Percentiles rank a stretch among this genome's conserved stretches.
phyloP scores from a whole-genome alignment of 2,888 invertebrate species.

The Subacronicta megacephala region DNA sequence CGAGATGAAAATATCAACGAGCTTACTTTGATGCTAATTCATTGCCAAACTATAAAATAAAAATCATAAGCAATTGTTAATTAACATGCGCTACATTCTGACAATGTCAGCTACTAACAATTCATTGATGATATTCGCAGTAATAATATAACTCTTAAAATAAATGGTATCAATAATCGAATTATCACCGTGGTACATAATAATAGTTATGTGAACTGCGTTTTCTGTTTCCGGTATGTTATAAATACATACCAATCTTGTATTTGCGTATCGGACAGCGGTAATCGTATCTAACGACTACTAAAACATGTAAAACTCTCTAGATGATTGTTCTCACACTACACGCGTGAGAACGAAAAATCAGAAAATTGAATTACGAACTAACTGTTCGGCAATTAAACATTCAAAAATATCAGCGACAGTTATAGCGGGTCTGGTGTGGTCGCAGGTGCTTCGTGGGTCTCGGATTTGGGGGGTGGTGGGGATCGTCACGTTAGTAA shows the following conservation, averaged over 20 bases:
- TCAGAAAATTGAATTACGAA: constrained; percentile 76
- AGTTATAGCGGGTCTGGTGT: constrained; percentile 75
- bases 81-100: constrained; percentile 18
- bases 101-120: constrained; percentile 37
- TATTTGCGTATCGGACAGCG: constrained; percentile 79
- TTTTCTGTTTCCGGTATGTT: constrained; percentile 59
- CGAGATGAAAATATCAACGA: constrained; percentile 5
- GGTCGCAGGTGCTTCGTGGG: constrained; percentile 84
- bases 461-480: constrained; percentile 78
- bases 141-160: constrained; percentile 39
- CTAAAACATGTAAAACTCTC: constrained; percentile 74
- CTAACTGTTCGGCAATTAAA: constrained; percentile 86
- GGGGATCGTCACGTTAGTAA: constrained; percentile 76
- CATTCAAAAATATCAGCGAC: constrained; percentile 80
- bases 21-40: constrained; percentile 7
- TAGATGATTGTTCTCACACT: constrained; percentile 81
- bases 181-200: constrained; percentile 57
- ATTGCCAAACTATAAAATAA: constrained; percentile 17
- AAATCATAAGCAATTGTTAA: constrained; percentile 4
- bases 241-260: constrained; percentile 66
- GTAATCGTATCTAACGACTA: constrained; percentile 72
- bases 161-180: constrained; percentile 57
- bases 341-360: constrained; percentile 83
- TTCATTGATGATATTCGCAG: constrained; percentile 29
- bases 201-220: constrained; percentile 55